Base-by-base conservation (phyloP, 2,888 invertebrate species). In the Drosophila quinaria region DNA sequence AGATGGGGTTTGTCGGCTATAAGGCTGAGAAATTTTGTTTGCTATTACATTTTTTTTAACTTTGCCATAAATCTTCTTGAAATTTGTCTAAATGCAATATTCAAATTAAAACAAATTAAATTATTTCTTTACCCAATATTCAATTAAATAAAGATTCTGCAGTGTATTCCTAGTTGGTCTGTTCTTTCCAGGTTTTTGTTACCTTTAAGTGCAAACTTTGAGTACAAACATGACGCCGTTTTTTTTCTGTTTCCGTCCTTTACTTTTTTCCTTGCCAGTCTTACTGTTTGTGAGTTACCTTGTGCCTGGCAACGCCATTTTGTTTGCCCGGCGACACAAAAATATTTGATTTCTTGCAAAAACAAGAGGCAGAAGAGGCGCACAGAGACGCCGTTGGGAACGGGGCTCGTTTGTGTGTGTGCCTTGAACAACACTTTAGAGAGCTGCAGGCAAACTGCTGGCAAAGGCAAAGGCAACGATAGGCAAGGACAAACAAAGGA, bases 261-360 rank as follows among this genome's bases (percentile, higher is more conserved):
- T 25, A n/a, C 6, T 4, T 31, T 46, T 61, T 75, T 59, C 47
- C 60, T 61, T 49, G 55, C 60, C 65, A 74, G 74, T 61, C 68
- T 47, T 50, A 42, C 58, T 70, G 71, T 77, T 74, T 81, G 73
- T 71, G 70, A 62, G 72, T 70, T 72, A 59, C 67, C 70, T 65
- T 74, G 70, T 56, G 84, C 80, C 69, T 75, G 80, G 86, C 88
- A 84, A 84, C 84, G 86, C 88, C 88, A 88, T 84, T 84, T 88
- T 85, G 84, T 85, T 85, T 85, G 83, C 87, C 67, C 76, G 67
- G 87, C 84, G 89, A 85, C 84, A 85, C 89, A 88, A 88, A 85
- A 85, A 85, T 85, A 88, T 85, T 85, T 85, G 84, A 85, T 85
- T 88, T 88, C 74, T 86, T 86, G 73, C 69, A 87, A 84, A 87